Conservation (phyloP, 2,888 invertebrate genomes). For the Oligia fasciuncula region DNA sequence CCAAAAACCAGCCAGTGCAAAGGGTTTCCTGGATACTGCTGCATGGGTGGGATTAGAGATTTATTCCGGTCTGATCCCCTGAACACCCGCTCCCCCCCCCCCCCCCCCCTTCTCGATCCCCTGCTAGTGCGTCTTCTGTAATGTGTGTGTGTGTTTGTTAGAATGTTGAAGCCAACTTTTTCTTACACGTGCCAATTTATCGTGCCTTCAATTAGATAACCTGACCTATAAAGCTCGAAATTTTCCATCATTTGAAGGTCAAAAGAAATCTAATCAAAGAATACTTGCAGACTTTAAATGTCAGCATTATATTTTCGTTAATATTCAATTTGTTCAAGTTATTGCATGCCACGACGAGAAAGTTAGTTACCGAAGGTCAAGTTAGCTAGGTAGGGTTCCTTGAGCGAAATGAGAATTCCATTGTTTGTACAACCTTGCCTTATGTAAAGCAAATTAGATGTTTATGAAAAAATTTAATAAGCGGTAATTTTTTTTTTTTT, state of each 20-base stretch:
- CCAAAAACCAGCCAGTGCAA: neutral
- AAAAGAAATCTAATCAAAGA: constrained; percentile 14
- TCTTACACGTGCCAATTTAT: neutral
- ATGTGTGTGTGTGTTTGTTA: neutral
- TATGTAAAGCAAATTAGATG: constrained; percentile 7
- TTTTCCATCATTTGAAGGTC: constrained; percentile 6
- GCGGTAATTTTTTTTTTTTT: no score
- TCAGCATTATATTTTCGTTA: constrained; percentile 41
- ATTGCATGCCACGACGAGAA: constrained; percentile 64
- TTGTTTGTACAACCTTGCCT: constrained; percentile 17
- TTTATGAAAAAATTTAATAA: constrained; percentile 13
- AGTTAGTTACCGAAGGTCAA: constrained; percentile 52
- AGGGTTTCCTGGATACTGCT: neutral
- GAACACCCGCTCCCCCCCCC: no score
- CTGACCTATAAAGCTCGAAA: neutral
- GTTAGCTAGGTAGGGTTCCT: constrained; percentile 40
- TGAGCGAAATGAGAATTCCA: neutral
- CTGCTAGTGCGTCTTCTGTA: no score
- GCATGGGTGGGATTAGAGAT: neutral
- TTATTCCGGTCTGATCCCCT: no score
- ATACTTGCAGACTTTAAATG: constrained; percentile 19
- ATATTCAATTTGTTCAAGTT: constrained; percentile 48
- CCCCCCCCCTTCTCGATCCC: no score
- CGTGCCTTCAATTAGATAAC: neutral
- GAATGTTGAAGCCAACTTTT: neutral